Evolutionary conservation across 2,797 vertebrate species (phyloP).

Genomic region (Lagocephalus sceleratus): DNA sequence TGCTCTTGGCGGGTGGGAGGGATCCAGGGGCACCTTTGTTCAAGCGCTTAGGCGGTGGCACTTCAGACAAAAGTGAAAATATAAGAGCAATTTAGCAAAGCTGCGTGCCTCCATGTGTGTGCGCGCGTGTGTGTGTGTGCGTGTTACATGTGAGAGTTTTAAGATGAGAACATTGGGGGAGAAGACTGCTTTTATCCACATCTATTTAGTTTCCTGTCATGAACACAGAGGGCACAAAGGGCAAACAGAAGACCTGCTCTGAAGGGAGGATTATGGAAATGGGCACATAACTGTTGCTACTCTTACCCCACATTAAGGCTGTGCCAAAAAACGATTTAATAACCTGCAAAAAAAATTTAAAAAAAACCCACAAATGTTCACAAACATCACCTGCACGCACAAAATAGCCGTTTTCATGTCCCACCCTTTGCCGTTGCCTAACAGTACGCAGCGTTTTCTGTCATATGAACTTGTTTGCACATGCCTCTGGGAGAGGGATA

Average conservation of each 20-base stretch:
- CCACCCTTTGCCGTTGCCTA: slow-evolving; percentile 11
- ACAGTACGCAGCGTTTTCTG: slow-evolving; percentile 26
- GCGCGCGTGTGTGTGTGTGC: background rate
- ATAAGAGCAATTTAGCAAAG: slow-evolving; percentile 60
- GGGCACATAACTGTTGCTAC: slow-evolving; percentile 19
- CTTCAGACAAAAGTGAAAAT: slow-evolving; percentile 61
- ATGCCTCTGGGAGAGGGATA: slow-evolving; percentile 52
- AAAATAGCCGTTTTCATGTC: slow-evolving; percentile 22
- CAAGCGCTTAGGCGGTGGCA: slow-evolving; percentile 39
- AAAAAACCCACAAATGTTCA: slow-evolving; percentile 24
- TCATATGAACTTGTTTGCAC: slow-evolving; percentile 49
- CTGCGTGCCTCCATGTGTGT: slow-evolving; percentile 9
- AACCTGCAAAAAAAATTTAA: slow-evolving; percentile 14
- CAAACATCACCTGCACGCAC: slow-evolving; percentile 38
- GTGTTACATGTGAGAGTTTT: slow-evolving; percentile 23
- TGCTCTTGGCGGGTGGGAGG: slow-evolving; percentile 55
- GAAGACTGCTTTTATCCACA: slow-evolving; percentile 55
- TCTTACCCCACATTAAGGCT: slow-evolving; percentile 14
- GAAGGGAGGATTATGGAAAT: slow-evolving; percentile 64
- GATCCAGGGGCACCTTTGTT: slow-evolving; percentile 58
- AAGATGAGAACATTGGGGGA: slow-evolving; percentile 13
- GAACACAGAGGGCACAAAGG: slow-evolving; percentile 58
- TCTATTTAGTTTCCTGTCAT: slow-evolving; percentile 67
- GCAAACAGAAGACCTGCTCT: slow-evolving; percentile 46
- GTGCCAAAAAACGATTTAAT: slow-evolving; percentile 4